Evolutionary conservation across 2,888 invertebrate genomes (phyloP), one percentile per base, ranked within the genome.

Genomic region (Laothoe populi): DNA sequence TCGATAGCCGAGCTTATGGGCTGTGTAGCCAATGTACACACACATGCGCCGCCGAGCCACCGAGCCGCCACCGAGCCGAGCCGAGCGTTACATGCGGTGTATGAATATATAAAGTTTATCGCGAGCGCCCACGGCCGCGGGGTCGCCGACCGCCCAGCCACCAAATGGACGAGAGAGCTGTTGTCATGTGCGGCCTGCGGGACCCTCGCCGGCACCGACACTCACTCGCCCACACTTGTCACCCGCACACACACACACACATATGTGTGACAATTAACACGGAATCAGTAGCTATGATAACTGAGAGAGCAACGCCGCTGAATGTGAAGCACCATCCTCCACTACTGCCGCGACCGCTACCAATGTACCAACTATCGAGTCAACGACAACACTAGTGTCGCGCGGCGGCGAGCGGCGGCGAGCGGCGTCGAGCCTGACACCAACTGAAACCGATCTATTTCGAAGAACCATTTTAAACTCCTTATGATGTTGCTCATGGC

Each of bases 121-220:
- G 64, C 66, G 60, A 61, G 44, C 68, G 64, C 67, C 59, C 59
- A 60, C 67, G 62, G 64, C 66, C 61, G 64, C 69, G 70, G 61
- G 67, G 67, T 66, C 69, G 66, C 61, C 64, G 69, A 65, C 67
- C 66, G 62, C 60, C 74, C 71, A 70, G 63, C 74, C 75, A 72
- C 76, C 73, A 69, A 75, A 76, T 76, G 75, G 75, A 75, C 75
- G 66, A 58, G 68, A 61, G 68, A 69, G 65, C 76, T 72, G 76
- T 71, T 63, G 74, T 69, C 74, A 74, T 73, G 73, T 72, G 72
- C 61, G 72, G 72, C 72, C 72, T 72, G 72, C 61, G 72, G 72
- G 70, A 31, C 53, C 24, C 46, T 23, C 48, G 72, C 21, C 48
- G 48, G 5, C 61, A 58, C 57, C 63, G 38, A 23, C 57, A 59